Evolutionary conservation across 2,888 invertebrate genomes (phyloP), one percentile per base, ranked within the genome.

Genomic region (Eristalis arbustorum): DNA sequence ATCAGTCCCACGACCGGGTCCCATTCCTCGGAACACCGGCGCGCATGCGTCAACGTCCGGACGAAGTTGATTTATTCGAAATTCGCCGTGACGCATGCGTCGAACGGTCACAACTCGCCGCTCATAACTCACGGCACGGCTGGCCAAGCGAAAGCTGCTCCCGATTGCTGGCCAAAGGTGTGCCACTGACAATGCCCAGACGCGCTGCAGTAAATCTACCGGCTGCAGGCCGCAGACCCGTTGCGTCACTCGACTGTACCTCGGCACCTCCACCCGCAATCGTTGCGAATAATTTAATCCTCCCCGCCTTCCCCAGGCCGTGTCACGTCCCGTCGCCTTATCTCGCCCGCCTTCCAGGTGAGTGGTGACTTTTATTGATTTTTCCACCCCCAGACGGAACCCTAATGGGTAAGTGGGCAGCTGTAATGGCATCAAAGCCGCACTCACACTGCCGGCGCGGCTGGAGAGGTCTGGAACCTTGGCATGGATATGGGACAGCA

Each of bases 381-480:
- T 87, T 87, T 72, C 23, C 73, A 57, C 69, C 67, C 63, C 68
- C 78, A 76, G 80, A 80, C 80, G 18, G 25, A 69, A 74, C 71
- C 62, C 82, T 67, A 62, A 62, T 75, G 82, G 73, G 67, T 71
- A 82, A 68, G 81, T 85, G 77, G 68, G 73, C 73, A 73, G 68
- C 71, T 74, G 64, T 64, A 84, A 71, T 72, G 67, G 57, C 76
- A 80, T 68, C 62, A 62, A 67, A 72, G 59, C 25, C 59, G 23
- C 59, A 59, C 25, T 28, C 25, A n/a, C 13, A 25, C 13, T 59
- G 14, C 31, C 28, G 56, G 49, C 34, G 74, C 28, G 37, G 23
- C 59, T 83, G 75, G 83, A 79, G 83, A 87, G 87, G 87, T 87
- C 87, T 87, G 83, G 57, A 72, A 75, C 87, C 82, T 87, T 87